phyloP scores from a whole-genome alignment of 2,113 vertebrate genomes.

The Corythornis vintsioides region DNA sequence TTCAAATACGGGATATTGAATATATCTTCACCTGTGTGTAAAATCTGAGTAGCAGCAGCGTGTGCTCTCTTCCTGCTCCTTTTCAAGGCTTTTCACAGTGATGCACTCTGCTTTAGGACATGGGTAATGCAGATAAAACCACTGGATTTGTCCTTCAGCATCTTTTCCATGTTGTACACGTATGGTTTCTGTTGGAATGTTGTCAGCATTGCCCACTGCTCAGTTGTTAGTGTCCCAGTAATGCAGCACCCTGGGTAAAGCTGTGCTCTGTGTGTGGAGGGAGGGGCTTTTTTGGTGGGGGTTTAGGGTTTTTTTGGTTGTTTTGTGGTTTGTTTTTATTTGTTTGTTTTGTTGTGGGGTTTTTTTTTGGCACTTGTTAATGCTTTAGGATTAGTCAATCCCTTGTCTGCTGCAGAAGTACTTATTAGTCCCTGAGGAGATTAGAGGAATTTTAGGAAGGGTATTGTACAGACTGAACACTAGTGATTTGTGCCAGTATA shows the following conservation, averaged over 20 bases:
- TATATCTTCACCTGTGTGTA: neutral
- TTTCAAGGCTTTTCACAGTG: neutral
- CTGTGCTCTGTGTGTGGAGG: neutral
- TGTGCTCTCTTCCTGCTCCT: neutral
- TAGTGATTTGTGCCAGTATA: neutral
- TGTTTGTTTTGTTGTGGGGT: neutral
- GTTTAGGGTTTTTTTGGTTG: neutral
- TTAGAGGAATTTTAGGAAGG: neutral
- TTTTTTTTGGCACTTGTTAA: neutral
- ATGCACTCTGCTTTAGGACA: neutral
- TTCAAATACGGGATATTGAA: constrained; percentile 5
- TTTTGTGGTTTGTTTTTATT: neutral
- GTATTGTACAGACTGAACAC: neutral
- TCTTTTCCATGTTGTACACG: neutral
- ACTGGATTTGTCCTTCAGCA: neutral
- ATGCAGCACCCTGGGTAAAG: neutral
- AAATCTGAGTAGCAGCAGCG: neutral
- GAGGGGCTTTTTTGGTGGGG: neutral
- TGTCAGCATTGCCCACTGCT: neutral
- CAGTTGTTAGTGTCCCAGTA: neutral
- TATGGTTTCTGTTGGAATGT: neutral
- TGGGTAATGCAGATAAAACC: neutral
- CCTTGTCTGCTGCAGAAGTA: neutral
- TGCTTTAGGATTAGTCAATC: neutral
- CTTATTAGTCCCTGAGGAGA: neutral